Base-by-base conservation (phyloP, 2,797 vertebrate species). In the Sylvia borin region DNA sequence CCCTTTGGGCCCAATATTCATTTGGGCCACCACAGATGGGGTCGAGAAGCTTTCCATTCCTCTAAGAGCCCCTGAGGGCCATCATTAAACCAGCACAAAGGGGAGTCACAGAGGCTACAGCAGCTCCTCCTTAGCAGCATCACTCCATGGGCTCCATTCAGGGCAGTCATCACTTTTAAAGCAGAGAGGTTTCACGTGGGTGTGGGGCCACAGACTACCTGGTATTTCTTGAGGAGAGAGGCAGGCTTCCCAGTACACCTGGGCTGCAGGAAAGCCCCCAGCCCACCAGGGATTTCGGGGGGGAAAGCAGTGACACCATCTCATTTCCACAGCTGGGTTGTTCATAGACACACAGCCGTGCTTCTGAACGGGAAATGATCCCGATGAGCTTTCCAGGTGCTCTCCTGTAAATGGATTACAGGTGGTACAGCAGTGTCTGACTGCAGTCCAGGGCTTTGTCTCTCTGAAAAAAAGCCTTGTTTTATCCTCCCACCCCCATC, bases 331-430 rank as follows among this genome's bases (percentile, higher is more conserved):
- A 88, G 15, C n/a, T 24, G 64, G 42, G 47, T 0, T 82, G 74
- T 43, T 79, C 7, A 1, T 3, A 8, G 53, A 62, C 73, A 36
- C 58, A 21, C 76, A 90, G 84, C 90, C 85, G 68, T 29, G 47
- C 51, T 87, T 61, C 11, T 3, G 72, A 74, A 91, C 2, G 24
- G 84, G 87, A 94, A 96, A 85, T 4, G 21, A 80, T 91, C 65
- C 87, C 78, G 5, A 71, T 65, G 58, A 61, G 65, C 79, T 75
- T 83, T 77, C 75, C 91, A 96, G 89, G 84, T 94, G 85, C 51
- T 88, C 75, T 83, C 65, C 19, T 90, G 43, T 58, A 90, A 94
- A 95, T 82, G 71, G 67, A 36, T 90, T 82, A 76, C 85, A 93
- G 92, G 90, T 90, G 91, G 70, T 38, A 70, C 25, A 47, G 14